These are phyloP conservation scores for Platypus cylindrus DNA, from an alignment of 2,888 invertebrate genomes.

Conservation along the genomic window DNA sequence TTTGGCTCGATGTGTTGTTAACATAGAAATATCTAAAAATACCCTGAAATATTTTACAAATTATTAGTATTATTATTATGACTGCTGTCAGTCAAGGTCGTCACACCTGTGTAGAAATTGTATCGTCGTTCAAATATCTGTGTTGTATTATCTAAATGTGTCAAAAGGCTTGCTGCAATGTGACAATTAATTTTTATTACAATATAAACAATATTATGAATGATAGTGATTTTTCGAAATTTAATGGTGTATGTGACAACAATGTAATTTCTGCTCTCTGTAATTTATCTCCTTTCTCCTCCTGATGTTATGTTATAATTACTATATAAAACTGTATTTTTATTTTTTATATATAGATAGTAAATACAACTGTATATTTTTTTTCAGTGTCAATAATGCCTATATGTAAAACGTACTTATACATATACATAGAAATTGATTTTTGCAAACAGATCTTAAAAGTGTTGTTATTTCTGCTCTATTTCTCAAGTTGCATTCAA, in stretches of 20 bases:
- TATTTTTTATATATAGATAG: too few relatives aligned
- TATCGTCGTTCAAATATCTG: neutral
- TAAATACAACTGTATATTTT: too few relatives aligned
- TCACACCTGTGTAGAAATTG: neutral
- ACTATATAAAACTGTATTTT: too few relatives aligned
- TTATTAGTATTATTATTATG: too few relatives aligned
- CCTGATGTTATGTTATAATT: too few relatives aligned
- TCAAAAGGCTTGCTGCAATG: neutral
- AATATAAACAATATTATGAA: neutral
- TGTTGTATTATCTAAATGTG: conserved; percentile 4
- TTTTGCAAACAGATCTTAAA: too few relatives aligned
- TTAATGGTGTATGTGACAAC: neutral
- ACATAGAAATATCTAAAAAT: conserved; percentile 6
- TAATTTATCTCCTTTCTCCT: neutral
- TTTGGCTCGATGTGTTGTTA: too few relatives aligned
- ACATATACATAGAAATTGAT: too few relatives aligned
- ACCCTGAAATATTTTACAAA: neutral
- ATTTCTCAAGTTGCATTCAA: too few relatives aligned
- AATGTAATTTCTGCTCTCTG: neutral
- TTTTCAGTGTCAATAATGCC: too few relatives aligned
- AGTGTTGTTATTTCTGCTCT: too few relatives aligned
- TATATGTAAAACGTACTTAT: too few relatives aligned
- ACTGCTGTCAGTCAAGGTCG: conserved; percentile 6
- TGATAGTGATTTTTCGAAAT: neutral
- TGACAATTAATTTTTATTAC: neutral